Base-by-base conservation (phyloP, 2,888 invertebrate species). In the Cetonia aurata region DNA sequence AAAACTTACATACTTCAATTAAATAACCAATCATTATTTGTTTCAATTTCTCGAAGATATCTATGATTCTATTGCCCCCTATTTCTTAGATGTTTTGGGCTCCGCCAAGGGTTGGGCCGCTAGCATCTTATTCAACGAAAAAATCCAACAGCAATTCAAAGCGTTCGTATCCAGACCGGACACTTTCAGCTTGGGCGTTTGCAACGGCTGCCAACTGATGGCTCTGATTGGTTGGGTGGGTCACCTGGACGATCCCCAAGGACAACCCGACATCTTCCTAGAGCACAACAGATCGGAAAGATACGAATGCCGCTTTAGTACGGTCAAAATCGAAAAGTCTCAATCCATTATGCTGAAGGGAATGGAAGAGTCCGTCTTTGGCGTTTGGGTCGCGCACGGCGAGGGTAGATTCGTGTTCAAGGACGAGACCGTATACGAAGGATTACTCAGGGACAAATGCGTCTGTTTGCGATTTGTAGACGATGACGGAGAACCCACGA, bases 21-120 rank as follows among this genome's bases (percentile, higher is more conserved):
- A 6, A 37, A 25, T 25, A 25, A 25, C 3, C 25, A 25, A 3
- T 25, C 25, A 3, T 25, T 25, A 25, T 25, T 25, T 25, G 4
- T 4, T 25, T 25, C 25, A 3, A 25, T 25, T 25, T 25, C 25
- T 25, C 4, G 25, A 25, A 25, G 25, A 3, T 25, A 3, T 25
- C 25, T 25, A 25, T 4, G 4, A 25, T 25, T 25, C n/a, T n/a
- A n/a, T n/a, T n/a, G n/a, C n/a, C n/a, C n/a, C n/a, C 25, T 4
- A 25, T 25, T 72, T 83, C 80, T 15, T 82, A 93, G 96, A 96
- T 83, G 99, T 98, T 0, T 87, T 98, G 62, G 99, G 99, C 4
- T 98, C 98, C 0, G 98, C 96, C 0, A 98, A 97, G 86, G 98
- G 99, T 46, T 99, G 99, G 99, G 97, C 98, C 0, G 97, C 96